Percentiles rank a stretch among this genome's conserved stretches.
Evolutionary conservation across 2,888 invertebrate genomes (phyloP).

Genomic region (Nysson spinosus): DNA sequence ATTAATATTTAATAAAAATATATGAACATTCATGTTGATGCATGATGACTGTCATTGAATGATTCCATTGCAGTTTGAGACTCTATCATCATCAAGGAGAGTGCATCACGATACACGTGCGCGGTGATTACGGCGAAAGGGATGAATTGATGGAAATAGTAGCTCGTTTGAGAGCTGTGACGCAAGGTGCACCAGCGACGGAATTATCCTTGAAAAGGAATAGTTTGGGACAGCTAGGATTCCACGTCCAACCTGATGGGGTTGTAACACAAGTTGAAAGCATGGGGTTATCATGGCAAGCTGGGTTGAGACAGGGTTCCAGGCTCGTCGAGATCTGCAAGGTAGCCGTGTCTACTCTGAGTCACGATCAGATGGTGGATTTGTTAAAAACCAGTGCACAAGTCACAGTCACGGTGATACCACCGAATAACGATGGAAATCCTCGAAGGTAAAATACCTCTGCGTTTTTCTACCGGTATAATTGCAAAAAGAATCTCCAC

Average conservation of each 20-base stretch:
- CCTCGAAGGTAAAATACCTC: constrained; percentile 79
- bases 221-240: constrained; percentile 90
- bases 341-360: constrained; percentile 91
- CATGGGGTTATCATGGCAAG: constrained; percentile 84
- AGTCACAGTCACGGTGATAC: constrained; percentile 90
- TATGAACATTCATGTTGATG: too few species aligned
- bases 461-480: background rate
- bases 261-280: constrained; percentile 95
- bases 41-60: too few species aligned
- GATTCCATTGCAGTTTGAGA: constrained; percentile 81
- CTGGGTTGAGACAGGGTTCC: constrained; percentile 93
- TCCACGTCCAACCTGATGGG: constrained; percentile 95
- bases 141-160: constrained; percentile 87
- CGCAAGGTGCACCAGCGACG: constrained; percentile 86
- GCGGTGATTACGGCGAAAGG: constrained; percentile 83
- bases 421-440: constrained; percentile 84
- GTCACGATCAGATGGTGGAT: constrained; percentile 95
- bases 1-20: too few species aligned
- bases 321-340: constrained; percentile 94
- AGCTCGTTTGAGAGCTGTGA: constrained; percentile 88
- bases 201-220: constrained; percentile 91
- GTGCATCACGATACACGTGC: constrained; percentile 89
- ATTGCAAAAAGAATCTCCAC: background rate
- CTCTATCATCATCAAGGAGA: constrained; percentile 97
- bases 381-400: constrained; percentile 92